Conservation (phyloP, 2,113 vertebrate genomes). For the Mola mola region DNA sequence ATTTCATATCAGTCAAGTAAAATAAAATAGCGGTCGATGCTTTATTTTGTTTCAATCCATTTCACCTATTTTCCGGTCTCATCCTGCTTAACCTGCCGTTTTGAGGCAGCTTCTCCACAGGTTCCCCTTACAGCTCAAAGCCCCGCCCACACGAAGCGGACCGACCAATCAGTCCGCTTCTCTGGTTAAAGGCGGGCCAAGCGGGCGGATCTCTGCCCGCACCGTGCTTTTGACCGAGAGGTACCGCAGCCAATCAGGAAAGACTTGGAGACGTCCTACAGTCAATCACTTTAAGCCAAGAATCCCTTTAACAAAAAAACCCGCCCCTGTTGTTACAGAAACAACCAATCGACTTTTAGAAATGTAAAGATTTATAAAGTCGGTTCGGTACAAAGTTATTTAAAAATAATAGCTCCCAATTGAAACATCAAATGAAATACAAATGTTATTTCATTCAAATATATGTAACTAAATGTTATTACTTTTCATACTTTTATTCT, state of each 20-base stretch:
- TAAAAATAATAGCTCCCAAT: too few relatives aligned
- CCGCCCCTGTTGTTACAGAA: conserved; percentile 22
- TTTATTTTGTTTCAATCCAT: conserved; percentile 3
- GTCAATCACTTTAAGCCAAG: conserved; percentile 77
- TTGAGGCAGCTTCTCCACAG: conserved; percentile 2
- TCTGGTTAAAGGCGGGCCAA: conserved; percentile 7
- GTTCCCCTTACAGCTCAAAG: conserved; percentile 3
- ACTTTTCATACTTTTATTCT: too few relatives aligned
- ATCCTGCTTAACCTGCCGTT: rapidly evolving
- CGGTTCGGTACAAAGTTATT: too few relatives aligned
- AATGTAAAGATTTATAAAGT: not conserved
- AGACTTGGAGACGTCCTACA: rapidly evolving
- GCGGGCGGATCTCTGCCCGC: too few relatives aligned
- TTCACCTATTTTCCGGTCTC: conserved; percentile 13
- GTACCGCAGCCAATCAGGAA: conserved; percentile 38
- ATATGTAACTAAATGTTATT: too few relatives aligned
- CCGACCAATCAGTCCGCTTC: conserved; percentile 48
- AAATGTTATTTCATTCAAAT: too few relatives aligned
- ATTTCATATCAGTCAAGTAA: too few relatives aligned
- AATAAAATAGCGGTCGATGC: not conserved
- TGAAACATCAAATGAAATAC: too few relatives aligned
- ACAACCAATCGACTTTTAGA: conserved; percentile 8
- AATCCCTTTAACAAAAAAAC: conserved; percentile 47
- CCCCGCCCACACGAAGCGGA: conserved; percentile 2
- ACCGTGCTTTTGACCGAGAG: conserved; percentile 11